Conservation (phyloP, 2,797 vertebrate genomes). For the Tragelaphus oryx region DNA sequence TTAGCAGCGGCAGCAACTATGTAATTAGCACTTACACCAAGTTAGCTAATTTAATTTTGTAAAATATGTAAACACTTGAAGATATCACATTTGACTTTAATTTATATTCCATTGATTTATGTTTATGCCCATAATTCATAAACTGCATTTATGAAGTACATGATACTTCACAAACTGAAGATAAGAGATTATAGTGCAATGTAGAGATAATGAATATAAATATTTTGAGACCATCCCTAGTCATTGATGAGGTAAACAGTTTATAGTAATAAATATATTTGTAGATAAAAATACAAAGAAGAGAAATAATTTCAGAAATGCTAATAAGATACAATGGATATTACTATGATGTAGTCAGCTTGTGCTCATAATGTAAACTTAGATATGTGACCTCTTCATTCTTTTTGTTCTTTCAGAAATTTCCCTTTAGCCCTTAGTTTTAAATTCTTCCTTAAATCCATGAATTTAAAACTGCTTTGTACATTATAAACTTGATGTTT, state of each 20-base stretch:
- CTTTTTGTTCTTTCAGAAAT: background rate
- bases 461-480: background rate
- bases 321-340: background rate
- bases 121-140: background rate
- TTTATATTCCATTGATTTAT: background rate
- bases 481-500: background rate
- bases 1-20: no score
- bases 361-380: background rate
- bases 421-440: background rate
- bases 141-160: background rate
- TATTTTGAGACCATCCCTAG: background rate
- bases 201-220: background rate
- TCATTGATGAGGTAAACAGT: background rate
- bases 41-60: background rate
- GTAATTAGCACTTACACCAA: background rate
- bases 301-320: background rate
- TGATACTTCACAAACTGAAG: background rate
- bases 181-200: background rate
- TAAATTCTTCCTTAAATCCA: background rate
- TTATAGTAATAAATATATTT: background rate
- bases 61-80: background rate
- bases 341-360: background rate
- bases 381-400: background rate
- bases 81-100: background rate
- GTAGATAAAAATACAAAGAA: background rate